Evolutionary conservation across 2,797 vertebrate genomes (phyloP).

Genomic region (Pipistrellus kuhlii): DNA sequence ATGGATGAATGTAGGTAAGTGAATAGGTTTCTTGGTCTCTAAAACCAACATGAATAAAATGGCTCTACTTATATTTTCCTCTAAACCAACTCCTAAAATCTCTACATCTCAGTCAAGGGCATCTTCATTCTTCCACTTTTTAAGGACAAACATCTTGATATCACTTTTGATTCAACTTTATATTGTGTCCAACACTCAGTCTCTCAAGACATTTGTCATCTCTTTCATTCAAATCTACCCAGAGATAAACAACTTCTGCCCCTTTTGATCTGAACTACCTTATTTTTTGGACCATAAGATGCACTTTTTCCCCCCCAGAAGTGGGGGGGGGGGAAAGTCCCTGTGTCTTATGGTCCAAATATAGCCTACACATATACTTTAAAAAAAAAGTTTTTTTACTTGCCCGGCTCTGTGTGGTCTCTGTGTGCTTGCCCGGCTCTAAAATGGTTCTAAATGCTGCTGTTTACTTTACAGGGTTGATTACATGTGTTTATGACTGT

Average conservation of each 20-base stretch:
- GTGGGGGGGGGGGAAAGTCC: too few relatives aligned
- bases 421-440: too few relatives aligned
- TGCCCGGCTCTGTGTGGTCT: too few relatives aligned
- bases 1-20: not conserved
- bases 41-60: not conserved
- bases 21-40: not conserved
- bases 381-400: too few relatives aligned
- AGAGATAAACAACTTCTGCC: not conserved
- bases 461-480: too few relatives aligned
- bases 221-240: not conserved
- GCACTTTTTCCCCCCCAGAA: too few relatives aligned
- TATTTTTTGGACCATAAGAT: too few relatives aligned
- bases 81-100: not conserved
- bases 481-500: too few relatives aligned
- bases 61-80: not conserved
- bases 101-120: not conserved
- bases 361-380: too few relatives aligned
- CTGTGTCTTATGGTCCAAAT: too few relatives aligned
- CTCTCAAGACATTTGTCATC: not conserved
- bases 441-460: too few relatives aligned
- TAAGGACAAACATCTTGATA: not conserved
- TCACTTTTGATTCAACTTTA: not conserved
- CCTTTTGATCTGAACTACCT: not conserved
- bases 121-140: not conserved
- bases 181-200: not conserved